Evolutionary conservation across 2,113 vertebrate species (phyloP), one percentile per base, ranked within the genome.

Genomic region (Hydropotes inermis): DNA sequence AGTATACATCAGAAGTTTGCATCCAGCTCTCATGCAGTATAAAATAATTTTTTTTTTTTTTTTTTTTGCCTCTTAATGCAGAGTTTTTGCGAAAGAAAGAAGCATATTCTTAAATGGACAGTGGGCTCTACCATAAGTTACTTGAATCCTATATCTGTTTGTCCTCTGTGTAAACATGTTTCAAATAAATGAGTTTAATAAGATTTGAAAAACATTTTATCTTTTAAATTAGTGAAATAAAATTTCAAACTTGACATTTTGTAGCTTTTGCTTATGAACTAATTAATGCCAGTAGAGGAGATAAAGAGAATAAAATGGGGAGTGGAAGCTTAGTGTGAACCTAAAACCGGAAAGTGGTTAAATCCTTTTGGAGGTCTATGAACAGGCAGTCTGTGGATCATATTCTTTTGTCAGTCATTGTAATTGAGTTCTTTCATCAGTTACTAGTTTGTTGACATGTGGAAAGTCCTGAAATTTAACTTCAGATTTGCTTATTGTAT

Each of bases 201-300:
- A 89, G 95, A 84, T 97, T 95, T 97, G 67, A 97, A 91, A 57
- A 95, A 96, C 33, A 97, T 60, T 64, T 93, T 47, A 95, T 58
- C 87, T 97, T 97, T 95, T 92, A 98, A 97, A 61, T 97, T 97
- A 97, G 96, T 97, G 9, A 98, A 98, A 98, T 98, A 98, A 98
- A 57, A 84, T 91, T 88, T 78, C 61, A 92, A 97, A 89, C 52
- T 70, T 91, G 64, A 85, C 58, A 89, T 70, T 57, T 82, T 94
- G 28, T 81, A 95, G 52, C 28, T 74, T 97, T 97, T 93, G 43
- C 47, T 89, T 97, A 39, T 78, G 36, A 92, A 88, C 8, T 82
- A 74, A 43, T 82, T 86, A 86, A 81, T 91, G 16, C 23, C 39
- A 89, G 14, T 45, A 36, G 47, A 93, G 12, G 54, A 82, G 13